These are phyloP conservation scores for Heliconius hortense DNA, from an alignment of 2,888 invertebrate species.

Conservation along the genomic window DNA sequence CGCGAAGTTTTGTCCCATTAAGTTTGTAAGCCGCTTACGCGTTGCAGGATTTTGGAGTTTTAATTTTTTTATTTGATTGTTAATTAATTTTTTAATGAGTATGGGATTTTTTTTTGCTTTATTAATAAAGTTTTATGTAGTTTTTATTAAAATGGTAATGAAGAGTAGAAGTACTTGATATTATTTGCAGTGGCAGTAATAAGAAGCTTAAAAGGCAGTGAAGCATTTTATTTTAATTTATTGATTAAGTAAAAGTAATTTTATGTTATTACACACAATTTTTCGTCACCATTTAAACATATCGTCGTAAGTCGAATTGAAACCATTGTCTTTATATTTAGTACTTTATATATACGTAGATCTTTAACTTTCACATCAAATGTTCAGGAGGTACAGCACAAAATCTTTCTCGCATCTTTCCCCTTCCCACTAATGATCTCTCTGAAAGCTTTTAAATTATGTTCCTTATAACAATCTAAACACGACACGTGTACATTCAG, in stretches of 20 bases:
- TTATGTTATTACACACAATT: not conserved
- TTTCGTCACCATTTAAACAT: not conserved
- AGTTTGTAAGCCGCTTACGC: slow-evolving; percentile 44
- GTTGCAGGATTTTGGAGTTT: slow-evolving; percentile 37
- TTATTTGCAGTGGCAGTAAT: not conserved
- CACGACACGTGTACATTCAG: slow-evolving; percentile 68
- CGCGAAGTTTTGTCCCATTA: slow-evolving; percentile 47
- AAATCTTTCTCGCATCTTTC: slow-evolving; percentile 47
- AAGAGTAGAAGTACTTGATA: not conserved
- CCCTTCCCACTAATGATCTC: slow-evolving; percentile 67
- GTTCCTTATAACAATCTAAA: slow-evolving; percentile 74
- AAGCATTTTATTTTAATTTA: not conserved
- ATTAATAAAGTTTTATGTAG: not conserved
- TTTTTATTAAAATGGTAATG: not conserved
- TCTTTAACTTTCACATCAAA: slow-evolving; percentile 32
- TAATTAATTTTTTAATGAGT: slow-evolving; percentile 30
- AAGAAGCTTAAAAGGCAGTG: not conserved
- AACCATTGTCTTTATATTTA: not conserved
- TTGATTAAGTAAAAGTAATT: not conserved
- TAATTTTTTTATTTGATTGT: slow-evolving; percentile 38
- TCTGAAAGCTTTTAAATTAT: slow-evolving; percentile 76
- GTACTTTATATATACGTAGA: not conserved
- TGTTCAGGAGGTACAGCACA: slow-evolving; percentile 38
- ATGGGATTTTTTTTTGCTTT: slow-evolving; percentile 1
- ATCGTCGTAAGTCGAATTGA: not conserved